phyloP scores from a whole-genome alignment of 2,113 vertebrate genomes.

The Lichenostomus cassidix region DNA sequence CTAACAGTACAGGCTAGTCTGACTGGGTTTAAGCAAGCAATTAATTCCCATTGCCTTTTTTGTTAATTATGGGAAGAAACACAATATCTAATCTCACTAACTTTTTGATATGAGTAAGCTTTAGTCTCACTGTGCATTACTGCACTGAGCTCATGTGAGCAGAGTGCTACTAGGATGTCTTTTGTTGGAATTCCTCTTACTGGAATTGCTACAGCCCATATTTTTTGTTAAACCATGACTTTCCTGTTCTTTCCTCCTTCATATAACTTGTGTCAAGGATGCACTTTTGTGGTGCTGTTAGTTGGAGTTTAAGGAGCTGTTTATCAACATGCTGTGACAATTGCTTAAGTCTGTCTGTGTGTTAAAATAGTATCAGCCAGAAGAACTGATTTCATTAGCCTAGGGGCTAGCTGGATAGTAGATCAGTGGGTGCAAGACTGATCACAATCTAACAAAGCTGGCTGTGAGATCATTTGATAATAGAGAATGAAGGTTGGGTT shows the following conservation, averaged over 20 bases:
- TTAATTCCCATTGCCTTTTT: background rate
- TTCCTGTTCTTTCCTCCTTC: background rate
- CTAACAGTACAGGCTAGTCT: background rate
- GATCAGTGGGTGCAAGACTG: background rate
- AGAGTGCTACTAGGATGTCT: background rate
- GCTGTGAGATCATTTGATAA: background rate
- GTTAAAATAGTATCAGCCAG: background rate
- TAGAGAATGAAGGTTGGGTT: background rate
- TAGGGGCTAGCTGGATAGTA: background rate
- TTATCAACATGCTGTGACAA: background rate
- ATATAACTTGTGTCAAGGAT: background rate
- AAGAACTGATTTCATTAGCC: background rate
- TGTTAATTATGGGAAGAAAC: background rate
- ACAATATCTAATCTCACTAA: background rate
- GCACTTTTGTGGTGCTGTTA: background rate
- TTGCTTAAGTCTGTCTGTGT: background rate
- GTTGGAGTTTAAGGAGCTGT: background rate
- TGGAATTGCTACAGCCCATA: background rate
- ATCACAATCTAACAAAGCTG: background rate
- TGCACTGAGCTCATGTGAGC: background rate
- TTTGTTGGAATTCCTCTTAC: background rate
- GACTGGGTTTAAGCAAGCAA: background rate
- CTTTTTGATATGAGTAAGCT: background rate
- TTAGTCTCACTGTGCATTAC: background rate
- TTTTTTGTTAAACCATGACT: background rate